A percentile compares a stretch with the other conserved stretches of the same genome.
These are phyloP conservation scores for Cossypha heuglini DNA, from an alignment of 2,797 vertebrate species.

Conservation along the genomic window DNA sequence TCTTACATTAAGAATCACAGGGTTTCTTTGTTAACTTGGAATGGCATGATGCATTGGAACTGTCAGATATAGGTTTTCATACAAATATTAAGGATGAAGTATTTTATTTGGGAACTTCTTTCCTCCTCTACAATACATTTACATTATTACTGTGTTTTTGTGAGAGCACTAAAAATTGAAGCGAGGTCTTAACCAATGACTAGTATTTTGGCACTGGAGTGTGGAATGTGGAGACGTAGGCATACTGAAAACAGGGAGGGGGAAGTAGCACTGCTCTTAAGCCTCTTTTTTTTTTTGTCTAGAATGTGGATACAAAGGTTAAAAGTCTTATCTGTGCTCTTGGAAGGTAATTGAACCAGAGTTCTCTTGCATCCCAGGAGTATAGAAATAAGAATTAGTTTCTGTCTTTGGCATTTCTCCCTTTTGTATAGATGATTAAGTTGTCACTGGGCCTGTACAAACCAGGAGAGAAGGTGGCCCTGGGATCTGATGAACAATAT, in stretches of 20 bases:
- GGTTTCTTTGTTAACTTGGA: not conserved
- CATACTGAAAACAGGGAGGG: not conserved
- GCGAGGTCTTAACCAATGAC: not conserved
- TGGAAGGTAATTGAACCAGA: slow-evolving; percentile 2
- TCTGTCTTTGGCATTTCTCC: slow-evolving; percentile 13
- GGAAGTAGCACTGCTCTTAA: not conserved
- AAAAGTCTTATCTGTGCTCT: not conserved
- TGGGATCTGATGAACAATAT: not conserved
- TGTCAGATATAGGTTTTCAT: not conserved
- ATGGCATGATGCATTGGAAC: not conserved
- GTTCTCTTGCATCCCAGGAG: not conserved
- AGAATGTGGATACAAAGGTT: not conserved
- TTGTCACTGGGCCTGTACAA: not conserved
- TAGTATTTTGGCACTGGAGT: not conserved
- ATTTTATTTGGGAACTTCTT: not conserved
- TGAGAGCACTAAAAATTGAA: not conserved
- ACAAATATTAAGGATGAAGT: not conserved
- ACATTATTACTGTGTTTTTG: not conserved
- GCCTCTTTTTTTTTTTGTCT: not conserved
- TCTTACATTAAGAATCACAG: not conserved
- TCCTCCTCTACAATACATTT: not conserved
- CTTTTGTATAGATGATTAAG: slow-evolving; percentile 40
- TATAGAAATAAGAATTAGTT: slow-evolving; percentile 23
- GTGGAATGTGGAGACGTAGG: not conserved
- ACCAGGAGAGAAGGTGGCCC: not conserved